Conservation (phyloP, 2,888 invertebrate genomes). For the Julus scanicus region DNA sequence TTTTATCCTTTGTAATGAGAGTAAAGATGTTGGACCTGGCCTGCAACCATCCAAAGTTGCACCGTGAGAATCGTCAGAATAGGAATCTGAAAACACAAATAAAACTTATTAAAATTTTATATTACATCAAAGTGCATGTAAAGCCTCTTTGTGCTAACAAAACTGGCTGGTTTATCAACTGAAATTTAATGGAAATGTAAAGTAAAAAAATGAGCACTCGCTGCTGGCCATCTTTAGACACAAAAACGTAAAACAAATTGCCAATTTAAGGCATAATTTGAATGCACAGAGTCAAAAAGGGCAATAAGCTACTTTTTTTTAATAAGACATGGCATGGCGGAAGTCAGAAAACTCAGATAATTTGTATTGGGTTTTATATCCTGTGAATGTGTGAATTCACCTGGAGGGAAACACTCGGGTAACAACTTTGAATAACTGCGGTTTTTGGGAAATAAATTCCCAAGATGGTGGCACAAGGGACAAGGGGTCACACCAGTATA, state of each 20-base stretch:
- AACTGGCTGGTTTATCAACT: not conserved
- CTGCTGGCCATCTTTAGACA: not conserved
- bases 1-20: conserved; percentile 57
- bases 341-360: not conserved
- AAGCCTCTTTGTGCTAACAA: not conserved
- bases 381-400: conserved; percentile 12
- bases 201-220: not conserved
- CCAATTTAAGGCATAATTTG: conserved; percentile 5
- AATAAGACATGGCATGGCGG: not conserved
- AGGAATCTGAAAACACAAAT: conserved; percentile 37
- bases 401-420: not conserved
- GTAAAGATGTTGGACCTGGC: conserved; percentile 53
- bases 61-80: conserved; percentile 54
- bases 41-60: conserved; percentile 52
- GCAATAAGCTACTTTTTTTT: not conserved
- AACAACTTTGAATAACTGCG: not conserved
- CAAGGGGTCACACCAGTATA: too few relatives aligned
- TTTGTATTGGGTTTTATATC: not conserved
- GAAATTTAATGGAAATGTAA: not conserved
- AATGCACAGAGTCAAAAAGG: not conserved
- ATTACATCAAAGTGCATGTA: not conserved
- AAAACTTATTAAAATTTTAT: conserved; percentile 44
- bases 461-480: not conserved
- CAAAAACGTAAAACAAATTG: conserved; percentile 31
- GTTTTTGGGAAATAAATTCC: not conserved